phyloP scores from a whole-genome alignment of 2,113 vertebrate species.

The Ammospiza nelsoni region DNA sequence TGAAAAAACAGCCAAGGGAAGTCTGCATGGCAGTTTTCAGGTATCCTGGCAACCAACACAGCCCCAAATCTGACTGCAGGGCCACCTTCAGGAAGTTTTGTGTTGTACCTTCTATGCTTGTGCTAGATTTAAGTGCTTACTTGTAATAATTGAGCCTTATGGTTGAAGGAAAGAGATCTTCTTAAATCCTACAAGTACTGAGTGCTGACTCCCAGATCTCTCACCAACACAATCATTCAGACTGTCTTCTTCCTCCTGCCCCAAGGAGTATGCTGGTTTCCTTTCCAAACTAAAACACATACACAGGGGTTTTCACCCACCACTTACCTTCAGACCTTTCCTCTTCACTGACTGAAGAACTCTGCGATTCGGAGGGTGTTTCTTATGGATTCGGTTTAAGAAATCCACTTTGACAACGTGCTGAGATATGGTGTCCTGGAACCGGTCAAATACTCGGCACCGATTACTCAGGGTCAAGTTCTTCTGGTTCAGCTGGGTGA shows the following conservation, averaged over 20 bases:
- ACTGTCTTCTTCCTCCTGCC: not conserved
- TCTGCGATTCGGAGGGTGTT: conserved; percentile 86
- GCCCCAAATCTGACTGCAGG: not conserved
- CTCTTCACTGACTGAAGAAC: conserved; percentile 82
- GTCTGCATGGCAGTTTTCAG: not conserved
- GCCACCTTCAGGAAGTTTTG: not conserved
- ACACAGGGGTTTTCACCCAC: not conserved
- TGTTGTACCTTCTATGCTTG: not conserved
- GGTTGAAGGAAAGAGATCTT: not conserved
- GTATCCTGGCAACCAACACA: not conserved
- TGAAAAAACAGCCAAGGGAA: not conserved
- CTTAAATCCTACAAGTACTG: not conserved
- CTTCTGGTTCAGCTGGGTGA: conserved; percentile 93
- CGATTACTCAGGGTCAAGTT: conserved; percentile 93
- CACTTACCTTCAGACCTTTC: conserved; percentile 88
- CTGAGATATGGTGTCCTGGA: conserved; percentile 97
- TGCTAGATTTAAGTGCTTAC: not conserved
- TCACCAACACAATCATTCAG: not conserved
- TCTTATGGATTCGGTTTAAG: conserved; percentile 91
- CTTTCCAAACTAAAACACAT: not conserved
- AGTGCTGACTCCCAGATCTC: not conserved
- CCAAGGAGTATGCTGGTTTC: not conserved
- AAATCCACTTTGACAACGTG: conserved; percentile 97
- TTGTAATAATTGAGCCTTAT: not conserved
- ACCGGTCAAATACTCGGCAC: conserved; percentile 97